A percentile compares a stretch with the other conserved stretches of the same genome.
Conservation (phyloP, 2,888 invertebrate species). For the Drosophila rellima region DNA sequence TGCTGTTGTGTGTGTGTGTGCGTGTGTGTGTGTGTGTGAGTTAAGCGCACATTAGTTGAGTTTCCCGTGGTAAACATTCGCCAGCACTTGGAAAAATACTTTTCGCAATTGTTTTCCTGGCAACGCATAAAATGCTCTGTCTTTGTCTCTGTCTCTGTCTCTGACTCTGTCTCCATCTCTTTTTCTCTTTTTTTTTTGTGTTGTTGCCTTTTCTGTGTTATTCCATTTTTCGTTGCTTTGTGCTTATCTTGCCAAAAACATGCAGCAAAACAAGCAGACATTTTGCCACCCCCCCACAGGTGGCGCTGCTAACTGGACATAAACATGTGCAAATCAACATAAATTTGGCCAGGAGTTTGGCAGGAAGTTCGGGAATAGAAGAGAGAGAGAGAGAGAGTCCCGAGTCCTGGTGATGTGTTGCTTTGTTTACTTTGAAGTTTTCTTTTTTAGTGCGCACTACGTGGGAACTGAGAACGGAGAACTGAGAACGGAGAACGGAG, state of each 20-base stretch:
- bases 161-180: too few relatives aligned
- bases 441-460: constrained; percentile 61
- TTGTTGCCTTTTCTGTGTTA: background rate
- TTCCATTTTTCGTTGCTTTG: constrained; percentile 25
- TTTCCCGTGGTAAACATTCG: constrained; percentile 73
- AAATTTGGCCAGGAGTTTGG: constrained; percentile 50
- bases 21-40: constrained; percentile 23
- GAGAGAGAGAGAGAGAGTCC: too few relatives aligned
- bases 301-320: constrained; percentile 77
- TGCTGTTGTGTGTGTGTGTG: background rate
- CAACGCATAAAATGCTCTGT: constrained; percentile 51
- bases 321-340: constrained; percentile 81
- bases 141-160: too few relatives aligned
- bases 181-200: background rate
- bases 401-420: constrained; percentile 68
- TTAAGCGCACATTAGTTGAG: constrained; percentile 65
- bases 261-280: constrained; percentile 66
- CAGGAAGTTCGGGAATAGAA: constrained; percentile 4
- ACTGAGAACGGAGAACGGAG: constrained; percentile 67
- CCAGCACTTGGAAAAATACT: constrained; percentile 68
- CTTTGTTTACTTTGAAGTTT: constrained; percentile 80
- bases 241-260: constrained; percentile 70
- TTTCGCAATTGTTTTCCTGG: constrained; percentile 79
- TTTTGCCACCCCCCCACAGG: constrained; percentile 44
- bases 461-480: constrained; percentile 61